These are phyloP conservation scores for Peromyscus aztecus DNA, from an alignment of 2,797 vertebrate species.

Conservation along the genomic window DNA sequence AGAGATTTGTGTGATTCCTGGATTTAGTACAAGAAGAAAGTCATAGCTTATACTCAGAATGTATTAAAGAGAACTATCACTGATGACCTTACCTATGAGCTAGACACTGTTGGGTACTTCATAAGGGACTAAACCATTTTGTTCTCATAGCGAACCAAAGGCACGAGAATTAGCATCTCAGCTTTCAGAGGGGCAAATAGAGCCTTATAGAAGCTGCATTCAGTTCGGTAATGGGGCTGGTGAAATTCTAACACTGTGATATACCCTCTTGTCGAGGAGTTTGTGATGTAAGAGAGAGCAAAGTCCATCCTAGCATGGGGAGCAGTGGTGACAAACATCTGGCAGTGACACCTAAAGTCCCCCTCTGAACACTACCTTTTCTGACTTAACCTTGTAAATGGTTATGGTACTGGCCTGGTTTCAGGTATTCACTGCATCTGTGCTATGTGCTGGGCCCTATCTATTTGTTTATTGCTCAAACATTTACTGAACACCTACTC, in stretches of 20 bases:
- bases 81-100: background rate
- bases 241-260: background rate
- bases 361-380: background rate
- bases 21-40: background rate
- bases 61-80: background rate
- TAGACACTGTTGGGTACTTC: background rate
- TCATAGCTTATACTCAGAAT: background rate
- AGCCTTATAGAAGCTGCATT: background rate
- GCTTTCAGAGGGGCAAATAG: background rate
- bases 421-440: background rate
- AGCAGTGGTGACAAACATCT: background rate
- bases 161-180: background rate
- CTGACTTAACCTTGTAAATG: background rate
- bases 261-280: background rate
- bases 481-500: background rate
- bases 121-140: background rate
- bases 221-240: background rate
- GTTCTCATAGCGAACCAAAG: background rate
- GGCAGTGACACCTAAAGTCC: background rate
- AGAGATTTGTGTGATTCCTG: background rate
- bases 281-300: background rate
- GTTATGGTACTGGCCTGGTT: background rate
- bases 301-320: background rate
- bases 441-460: rapidly evolving
- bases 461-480: background rate